Evolutionary conservation across 2,797 vertebrate species (phyloP).

Genomic region (Clamator glandarius): DNA sequence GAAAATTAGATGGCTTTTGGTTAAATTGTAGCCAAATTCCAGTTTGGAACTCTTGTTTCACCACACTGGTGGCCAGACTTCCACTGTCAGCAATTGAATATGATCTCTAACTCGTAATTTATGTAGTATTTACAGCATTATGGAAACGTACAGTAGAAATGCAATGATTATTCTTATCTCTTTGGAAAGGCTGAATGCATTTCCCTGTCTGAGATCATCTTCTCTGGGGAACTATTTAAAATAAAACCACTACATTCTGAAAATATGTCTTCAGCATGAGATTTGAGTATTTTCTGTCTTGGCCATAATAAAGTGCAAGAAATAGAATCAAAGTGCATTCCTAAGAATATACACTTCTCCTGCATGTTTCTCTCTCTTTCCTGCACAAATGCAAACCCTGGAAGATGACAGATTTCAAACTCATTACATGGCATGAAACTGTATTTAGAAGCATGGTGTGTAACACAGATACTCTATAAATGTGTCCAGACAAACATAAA

Average conservation of each 20-base stretch:
- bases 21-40: neutral
- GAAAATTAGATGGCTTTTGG: neutral
- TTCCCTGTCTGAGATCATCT: slow-evolving; percentile 1
- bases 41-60: neutral
- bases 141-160: neutral
- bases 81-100: neutral
- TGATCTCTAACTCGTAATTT: neutral
- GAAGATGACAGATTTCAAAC: slow-evolving; percentile 47
- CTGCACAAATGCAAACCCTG: neutral
- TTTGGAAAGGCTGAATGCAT: slow-evolving; percentile 3
- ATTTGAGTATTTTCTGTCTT: neutral
- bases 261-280: neutral
- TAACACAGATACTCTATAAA: slow-evolving; percentile 13
- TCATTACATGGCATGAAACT: slow-evolving; percentile 16
- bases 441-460: slow-evolving; percentile 14
- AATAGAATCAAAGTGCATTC: slow-evolving; percentile 23
- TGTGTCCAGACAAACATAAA: slow-evolving; percentile 50
- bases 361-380: neutral
- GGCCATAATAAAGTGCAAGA: slow-evolving; percentile 12
- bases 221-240: slow-evolving; percentile 35
- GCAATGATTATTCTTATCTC: slow-evolving; percentile 29
- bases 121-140: neutral
- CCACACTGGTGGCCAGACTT: neutral
- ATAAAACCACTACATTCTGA: neutral
- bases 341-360: neutral